Conservation (phyloP, 1,140 invertebrate genomes). For the Forficula auricularia region DNA sequence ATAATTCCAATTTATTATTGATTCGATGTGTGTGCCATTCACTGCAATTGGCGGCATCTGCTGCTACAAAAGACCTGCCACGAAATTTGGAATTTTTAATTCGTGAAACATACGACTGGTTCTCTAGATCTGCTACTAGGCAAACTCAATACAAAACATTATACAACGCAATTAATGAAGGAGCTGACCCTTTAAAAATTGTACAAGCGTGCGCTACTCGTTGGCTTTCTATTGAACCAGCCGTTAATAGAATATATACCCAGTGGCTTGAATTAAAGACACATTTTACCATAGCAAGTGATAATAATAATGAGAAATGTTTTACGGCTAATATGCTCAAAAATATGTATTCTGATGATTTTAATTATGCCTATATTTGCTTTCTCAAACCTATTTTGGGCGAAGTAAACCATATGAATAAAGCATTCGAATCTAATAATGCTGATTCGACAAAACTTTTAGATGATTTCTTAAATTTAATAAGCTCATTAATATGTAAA, state of each 20-base stretch:
- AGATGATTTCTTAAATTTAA: constrained; percentile 10
- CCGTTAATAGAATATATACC: constrained; percentile 19
- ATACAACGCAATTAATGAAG: constrained; percentile 21
- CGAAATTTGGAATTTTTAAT: constrained; percentile 24
- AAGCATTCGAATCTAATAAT: constrained; percentile 15
- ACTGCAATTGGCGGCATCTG: constrained; percentile 20
- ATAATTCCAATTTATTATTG: constrained; percentile 13
- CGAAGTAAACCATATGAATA: constrained; percentile 14
- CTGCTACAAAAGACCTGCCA: constrained; percentile 17
- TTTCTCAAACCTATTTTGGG: no score
- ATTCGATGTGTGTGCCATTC: constrained; percentile 18
- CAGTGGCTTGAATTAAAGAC: constrained; percentile 24
- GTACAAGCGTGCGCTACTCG: constrained; percentile 21
- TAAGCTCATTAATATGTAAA: constrained; percentile 7
- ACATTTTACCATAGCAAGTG: constrained; percentile 16
- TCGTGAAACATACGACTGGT: constrained; percentile 24
- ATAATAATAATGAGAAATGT: constrained; percentile 14
- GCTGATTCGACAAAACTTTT: constrained; percentile 15
- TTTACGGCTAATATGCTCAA: constrained; percentile 17
- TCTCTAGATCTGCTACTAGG: constrained; percentile 14
- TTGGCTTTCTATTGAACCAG: constrained; percentile 22
- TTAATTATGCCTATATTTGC: constrained; percentile 15
- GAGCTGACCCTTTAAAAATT: constrained; percentile 21
- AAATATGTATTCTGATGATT: constrained; percentile 15
- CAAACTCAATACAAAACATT: constrained; percentile 18